These are phyloP conservation scores for Halesus radiatus DNA, from an alignment of 1,140 invertebrate genomes.

Conservation along the genomic window DNA sequence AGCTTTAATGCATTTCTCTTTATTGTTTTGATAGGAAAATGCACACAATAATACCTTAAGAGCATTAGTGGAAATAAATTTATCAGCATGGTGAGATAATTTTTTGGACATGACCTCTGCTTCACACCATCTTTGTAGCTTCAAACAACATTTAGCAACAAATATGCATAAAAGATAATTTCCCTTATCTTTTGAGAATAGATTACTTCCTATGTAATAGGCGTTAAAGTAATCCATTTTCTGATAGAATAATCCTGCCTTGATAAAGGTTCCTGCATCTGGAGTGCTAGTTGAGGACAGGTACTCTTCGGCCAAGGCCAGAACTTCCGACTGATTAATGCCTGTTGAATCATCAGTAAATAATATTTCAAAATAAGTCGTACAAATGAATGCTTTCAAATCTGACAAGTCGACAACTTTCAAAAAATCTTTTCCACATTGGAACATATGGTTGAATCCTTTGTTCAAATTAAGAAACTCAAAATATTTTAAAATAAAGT, in stretches of 20 bases:
- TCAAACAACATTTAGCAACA: slow-evolving; percentile 69
- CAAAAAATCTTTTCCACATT: slow-evolving; percentile 1
- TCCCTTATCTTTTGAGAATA: slow-evolving; percentile 63
- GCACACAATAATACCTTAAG: slow-evolving; percentile 37
- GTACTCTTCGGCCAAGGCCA: slow-evolving; percentile 46
- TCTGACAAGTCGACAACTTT: not conserved
- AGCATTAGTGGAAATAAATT: slow-evolving; percentile 57
- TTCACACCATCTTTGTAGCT: slow-evolving; percentile 73
- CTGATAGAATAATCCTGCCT: slow-evolving; percentile 63
- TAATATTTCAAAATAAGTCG: slow-evolving; percentile 67
- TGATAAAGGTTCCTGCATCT: slow-evolving; percentile 70
- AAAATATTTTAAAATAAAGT: slow-evolving; percentile 38
- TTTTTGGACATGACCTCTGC: slow-evolving; percentile 70
- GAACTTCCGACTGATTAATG: slow-evolving; percentile 59
- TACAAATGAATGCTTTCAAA: slow-evolving; percentile 73
- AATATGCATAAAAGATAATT: slow-evolving; percentile 63
- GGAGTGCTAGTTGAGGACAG: not conserved
- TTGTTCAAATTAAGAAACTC: slow-evolving; percentile 5
- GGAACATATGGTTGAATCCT: slow-evolving; percentile 12
- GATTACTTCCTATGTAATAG: slow-evolving; percentile 64
- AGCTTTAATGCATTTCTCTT: slow-evolving; percentile 44
- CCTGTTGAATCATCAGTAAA: slow-evolving; percentile 62
- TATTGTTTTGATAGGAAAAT: slow-evolving; percentile 25
- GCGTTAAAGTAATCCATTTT: slow-evolving; percentile 70
- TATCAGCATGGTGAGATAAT: slow-evolving; percentile 63